phyloP scores from a whole-genome alignment of 2,888 invertebrate genomes.

The Sphinx pinastri region DNA sequence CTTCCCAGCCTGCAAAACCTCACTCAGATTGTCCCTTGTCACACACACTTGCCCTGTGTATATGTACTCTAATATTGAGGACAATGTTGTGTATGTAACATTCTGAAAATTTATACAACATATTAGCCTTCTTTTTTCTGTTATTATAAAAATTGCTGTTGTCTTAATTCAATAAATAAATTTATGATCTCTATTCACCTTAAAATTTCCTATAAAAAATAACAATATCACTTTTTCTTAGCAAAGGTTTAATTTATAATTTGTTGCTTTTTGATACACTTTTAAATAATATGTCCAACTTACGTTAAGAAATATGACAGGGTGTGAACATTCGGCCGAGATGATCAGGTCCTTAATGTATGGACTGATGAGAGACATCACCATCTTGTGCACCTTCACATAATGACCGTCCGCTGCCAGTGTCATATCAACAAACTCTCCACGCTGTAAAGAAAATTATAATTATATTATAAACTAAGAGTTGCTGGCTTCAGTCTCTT shows the following conservation, averaged over 20 bases:
- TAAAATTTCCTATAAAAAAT: no score
- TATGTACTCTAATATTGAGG: conserved; percentile 60
- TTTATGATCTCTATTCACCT: no score
- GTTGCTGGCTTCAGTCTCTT: no score
- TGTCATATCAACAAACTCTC: conserved; percentile 78
- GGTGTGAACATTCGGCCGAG: conserved; percentile 66
- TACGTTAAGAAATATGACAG: conserved; percentile 75
- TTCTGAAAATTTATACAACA: conserved; percentile 46
- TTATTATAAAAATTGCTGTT: no score
- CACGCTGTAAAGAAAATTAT: conserved; percentile 50
- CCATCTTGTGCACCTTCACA: conserved; percentile 73
- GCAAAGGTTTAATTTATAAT: not conserved
- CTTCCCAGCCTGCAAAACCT: conserved; percentile 56
- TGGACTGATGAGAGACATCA: conserved; percentile 71
- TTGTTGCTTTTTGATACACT: not conserved
- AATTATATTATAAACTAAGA: no score
- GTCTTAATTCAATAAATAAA: no score
- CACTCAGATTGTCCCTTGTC: conserved; percentile 48
- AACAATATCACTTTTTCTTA: no score
- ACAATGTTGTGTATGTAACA: conserved; percentile 53
- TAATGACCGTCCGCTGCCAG: conserved; percentile 73
- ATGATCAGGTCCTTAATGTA: conserved; percentile 69
- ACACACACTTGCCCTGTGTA: conserved; percentile 63
- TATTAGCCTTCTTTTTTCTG: no score
- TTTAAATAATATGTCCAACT: conserved; percentile 38